These are phyloP conservation scores for Alentia gelatinosa DNA, from an alignment of 2,888 invertebrate genomes.

Conservation along the genomic window DNA sequence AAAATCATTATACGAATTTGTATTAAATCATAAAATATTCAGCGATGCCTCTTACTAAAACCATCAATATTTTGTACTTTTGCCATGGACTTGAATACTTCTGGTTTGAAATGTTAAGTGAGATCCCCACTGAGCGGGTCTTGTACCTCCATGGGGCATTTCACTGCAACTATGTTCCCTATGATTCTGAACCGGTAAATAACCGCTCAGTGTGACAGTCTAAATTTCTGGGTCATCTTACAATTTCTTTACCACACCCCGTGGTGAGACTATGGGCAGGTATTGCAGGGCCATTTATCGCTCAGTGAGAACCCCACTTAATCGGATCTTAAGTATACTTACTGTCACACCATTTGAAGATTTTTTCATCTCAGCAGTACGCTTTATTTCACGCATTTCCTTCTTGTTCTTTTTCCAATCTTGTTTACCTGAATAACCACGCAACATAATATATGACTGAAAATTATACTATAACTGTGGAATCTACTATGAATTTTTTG, in stretches of 20 bases:
- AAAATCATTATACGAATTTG: too few species aligned
- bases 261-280: background rate
- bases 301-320: background rate
- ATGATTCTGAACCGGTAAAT: too few species aligned
- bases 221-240: background rate
- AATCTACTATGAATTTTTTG: background rate
- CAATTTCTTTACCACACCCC: background rate
- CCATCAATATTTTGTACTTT: too few species aligned
- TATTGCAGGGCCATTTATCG: background rate
- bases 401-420: slow-evolving; percentile 1
- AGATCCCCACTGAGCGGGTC: too few species aligned
- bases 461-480: background rate
- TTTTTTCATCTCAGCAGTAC: background rate
- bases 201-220: too few species aligned
- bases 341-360: background rate
- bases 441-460: background rate
- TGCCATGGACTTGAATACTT: too few species aligned
- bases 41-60: too few species aligned
- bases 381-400: background rate
- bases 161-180: too few species aligned
- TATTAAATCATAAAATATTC: too few species aligned
- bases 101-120: too few species aligned
- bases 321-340: background rate
- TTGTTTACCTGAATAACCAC: background rate
- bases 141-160: too few species aligned